Evolutionary conservation across 2,888 invertebrate species (phyloP).

Genomic region (Lepas anatifera): DNA sequence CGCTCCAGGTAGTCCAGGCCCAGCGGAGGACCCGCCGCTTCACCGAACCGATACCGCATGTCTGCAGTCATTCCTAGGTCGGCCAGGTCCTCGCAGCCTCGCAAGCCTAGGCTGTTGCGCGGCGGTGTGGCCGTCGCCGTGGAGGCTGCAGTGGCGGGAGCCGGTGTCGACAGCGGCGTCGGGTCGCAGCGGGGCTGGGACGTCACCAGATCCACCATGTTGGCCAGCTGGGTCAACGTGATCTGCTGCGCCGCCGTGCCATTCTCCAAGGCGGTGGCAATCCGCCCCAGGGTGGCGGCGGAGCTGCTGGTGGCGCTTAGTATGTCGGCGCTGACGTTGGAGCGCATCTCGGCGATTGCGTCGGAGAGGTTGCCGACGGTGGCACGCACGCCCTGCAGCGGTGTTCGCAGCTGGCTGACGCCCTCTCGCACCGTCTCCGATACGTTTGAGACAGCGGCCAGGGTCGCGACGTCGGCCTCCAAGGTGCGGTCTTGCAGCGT

Average conservation of each 20-base stretch:
- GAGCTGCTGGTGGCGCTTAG: background rate
- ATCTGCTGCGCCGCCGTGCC: background rate
- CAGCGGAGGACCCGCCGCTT: background rate
- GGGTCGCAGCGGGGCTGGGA: background rate
- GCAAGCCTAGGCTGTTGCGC: background rate
- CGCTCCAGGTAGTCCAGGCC: conserved; percentile 14
- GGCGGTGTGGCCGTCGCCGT: background rate
- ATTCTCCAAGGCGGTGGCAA: background rate
- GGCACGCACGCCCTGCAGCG: background rate
- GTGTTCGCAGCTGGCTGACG: too few relatives aligned
- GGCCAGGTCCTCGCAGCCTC: background rate
- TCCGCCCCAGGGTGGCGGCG: background rate
- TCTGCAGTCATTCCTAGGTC: background rate
- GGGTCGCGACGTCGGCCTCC: background rate
- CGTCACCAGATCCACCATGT: background rate
- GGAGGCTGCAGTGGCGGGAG: background rate
- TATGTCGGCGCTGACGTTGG: too few relatives aligned
- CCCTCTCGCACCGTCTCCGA: background rate
- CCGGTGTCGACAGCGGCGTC: background rate
- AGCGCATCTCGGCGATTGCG: background rate
- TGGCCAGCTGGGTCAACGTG: background rate
- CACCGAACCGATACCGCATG: background rate
- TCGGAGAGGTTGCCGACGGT: background rate
- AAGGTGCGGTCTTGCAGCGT: background rate
- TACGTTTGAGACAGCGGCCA: background rate